These are phyloP conservation scores for Rhinoderma darwinii DNA, from an alignment of 2,113 vertebrate species.

Conservation along the genomic window DNA sequence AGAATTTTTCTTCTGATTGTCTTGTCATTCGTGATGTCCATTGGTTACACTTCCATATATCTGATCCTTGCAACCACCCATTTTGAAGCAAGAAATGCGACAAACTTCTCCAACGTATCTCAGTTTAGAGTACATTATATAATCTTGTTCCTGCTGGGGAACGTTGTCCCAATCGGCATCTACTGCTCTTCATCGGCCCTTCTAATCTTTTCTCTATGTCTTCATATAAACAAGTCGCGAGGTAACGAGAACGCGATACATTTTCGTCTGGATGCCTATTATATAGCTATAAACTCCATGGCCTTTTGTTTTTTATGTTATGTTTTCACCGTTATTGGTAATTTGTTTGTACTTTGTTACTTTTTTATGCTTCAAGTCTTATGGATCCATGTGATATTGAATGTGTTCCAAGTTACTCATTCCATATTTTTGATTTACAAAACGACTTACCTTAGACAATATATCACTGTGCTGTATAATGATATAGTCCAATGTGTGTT, in stretches of 20 bases:
- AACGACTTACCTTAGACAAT: not conserved
- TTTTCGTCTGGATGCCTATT: not conserved
- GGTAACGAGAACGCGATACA: too few relatives aligned
- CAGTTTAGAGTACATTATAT: too few relatives aligned
- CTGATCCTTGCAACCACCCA: too few relatives aligned
- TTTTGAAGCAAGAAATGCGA: too few relatives aligned
- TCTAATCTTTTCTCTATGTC: not conserved
- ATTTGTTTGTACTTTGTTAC: not conserved
- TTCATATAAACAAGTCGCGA: not conserved
- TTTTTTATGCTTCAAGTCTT: not conserved
- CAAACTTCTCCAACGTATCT: too few relatives aligned
- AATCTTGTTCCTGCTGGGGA: too few relatives aligned
- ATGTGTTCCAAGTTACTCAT: not conserved
- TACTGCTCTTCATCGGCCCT: too few relatives aligned
- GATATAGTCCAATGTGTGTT: not conserved
- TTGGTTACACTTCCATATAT: not conserved
- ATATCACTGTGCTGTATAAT: not conserved
- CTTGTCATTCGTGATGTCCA: not conserved
- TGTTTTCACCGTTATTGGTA: not conserved
- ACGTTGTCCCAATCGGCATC: too few relatives aligned
- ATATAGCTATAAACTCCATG: not conserved
- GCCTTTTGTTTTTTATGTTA: not conserved
- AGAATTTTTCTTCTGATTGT: not conserved
- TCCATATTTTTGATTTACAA: constrained; percentile 3
- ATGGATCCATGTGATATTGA: not conserved